Evolutionary conservation across 1,140 invertebrate species (phyloP).

Genomic region (Drosophila persimilis): DNA sequence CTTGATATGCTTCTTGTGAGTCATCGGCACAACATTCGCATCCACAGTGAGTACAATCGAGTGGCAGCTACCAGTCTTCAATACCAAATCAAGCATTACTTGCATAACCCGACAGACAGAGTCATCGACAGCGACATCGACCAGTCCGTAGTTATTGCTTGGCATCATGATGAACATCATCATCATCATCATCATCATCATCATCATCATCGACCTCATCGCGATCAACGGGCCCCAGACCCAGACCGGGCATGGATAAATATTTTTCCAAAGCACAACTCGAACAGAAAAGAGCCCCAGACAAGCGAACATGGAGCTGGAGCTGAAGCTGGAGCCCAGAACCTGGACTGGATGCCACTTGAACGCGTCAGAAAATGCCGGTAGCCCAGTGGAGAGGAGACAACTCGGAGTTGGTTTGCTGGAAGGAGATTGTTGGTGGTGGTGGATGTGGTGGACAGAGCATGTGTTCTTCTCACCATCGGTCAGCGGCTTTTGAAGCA

Average conservation of each 20-base stretch:
- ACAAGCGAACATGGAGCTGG: slow-evolving; percentile 43
- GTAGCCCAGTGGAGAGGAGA: slow-evolving; percentile 47
- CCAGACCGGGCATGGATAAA: slow-evolving; percentile 64
- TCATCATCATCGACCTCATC: slow-evolving; percentile 20
- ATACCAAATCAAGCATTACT: slow-evolving; percentile 81
- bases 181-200: slow-evolving; percentile 29
- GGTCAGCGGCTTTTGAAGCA: slow-evolving; percentile 72
- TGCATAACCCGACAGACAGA: slow-evolving; percentile 66
- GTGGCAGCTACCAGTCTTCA: slow-evolving; percentile 78
- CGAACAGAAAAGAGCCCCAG: slow-evolving; percentile 26
- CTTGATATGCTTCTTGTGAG: slow-evolving; percentile 41
- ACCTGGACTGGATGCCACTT: slow-evolving; percentile 55
- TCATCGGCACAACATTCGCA: slow-evolving; percentile 55
- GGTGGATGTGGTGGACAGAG: slow-evolving; percentile 14
- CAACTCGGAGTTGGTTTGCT: not conserved
- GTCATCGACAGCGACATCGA: slow-evolving; percentile 60
- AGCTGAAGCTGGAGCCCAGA: slow-evolving; percentile 27
- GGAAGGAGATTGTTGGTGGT: too few species aligned
- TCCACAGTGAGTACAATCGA: slow-evolving; percentile 36
- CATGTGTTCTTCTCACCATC: slow-evolving; percentile 51
- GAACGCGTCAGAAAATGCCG: slow-evolving; percentile 62
- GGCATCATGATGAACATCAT: slow-evolving; percentile 41
- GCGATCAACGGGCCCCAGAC: slow-evolving; percentile 24
- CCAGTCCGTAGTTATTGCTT: slow-evolving; percentile 39
- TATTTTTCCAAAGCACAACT: slow-evolving; percentile 67